These are phyloP conservation scores for Stegodyphus mimosarum DNA, from an alignment of 1,140 invertebrate species.

Conservation along the genomic window DNA sequence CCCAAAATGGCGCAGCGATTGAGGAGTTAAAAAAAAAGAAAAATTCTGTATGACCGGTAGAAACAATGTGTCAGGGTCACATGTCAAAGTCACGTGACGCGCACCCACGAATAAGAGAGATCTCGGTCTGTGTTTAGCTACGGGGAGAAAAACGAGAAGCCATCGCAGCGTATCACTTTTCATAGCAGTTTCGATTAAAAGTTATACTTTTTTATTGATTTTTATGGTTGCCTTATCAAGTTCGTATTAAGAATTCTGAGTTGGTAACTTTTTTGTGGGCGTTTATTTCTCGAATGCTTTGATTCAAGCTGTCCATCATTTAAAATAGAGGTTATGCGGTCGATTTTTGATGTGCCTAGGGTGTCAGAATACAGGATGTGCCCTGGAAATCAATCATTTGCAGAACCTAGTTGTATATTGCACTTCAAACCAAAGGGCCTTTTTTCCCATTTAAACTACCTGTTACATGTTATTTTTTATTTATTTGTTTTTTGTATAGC, in stretches of 20 bases:
- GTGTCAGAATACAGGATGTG: too few species aligned
- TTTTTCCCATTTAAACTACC: too few species aligned
- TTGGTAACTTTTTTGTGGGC: constrained; percentile 16
- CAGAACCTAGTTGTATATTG: too few species aligned
- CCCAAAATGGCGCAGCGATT: neutral
- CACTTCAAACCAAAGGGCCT: too few species aligned
- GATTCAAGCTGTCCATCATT: neutral
- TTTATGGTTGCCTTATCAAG: constrained; percentile 23
- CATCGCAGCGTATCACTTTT: neutral
- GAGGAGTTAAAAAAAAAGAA: neutral
- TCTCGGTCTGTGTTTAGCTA: too few species aligned
- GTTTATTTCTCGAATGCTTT: constrained; percentile 20
- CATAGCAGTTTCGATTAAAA: neutral
- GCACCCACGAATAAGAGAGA: constrained; percentile 22
- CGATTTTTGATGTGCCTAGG: too few species aligned
- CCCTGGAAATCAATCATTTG: too few species aligned
- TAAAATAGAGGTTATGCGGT: too few species aligned
- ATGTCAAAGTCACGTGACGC: constrained; percentile 43
- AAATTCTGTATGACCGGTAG: constrained; percentile 8
- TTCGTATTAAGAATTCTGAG: constrained; percentile 18
- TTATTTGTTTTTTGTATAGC: too few species aligned
- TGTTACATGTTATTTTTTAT: too few species aligned
- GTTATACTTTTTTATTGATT: constrained; percentile 15
- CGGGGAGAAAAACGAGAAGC: neutral
- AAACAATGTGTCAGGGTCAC: constrained; percentile 28